A percentile compares a stretch with the other conserved stretches of the same genome.
Evolutionary conservation across 2,113 vertebrate genomes (phyloP).

Genomic region (Rhea americana): DNA sequence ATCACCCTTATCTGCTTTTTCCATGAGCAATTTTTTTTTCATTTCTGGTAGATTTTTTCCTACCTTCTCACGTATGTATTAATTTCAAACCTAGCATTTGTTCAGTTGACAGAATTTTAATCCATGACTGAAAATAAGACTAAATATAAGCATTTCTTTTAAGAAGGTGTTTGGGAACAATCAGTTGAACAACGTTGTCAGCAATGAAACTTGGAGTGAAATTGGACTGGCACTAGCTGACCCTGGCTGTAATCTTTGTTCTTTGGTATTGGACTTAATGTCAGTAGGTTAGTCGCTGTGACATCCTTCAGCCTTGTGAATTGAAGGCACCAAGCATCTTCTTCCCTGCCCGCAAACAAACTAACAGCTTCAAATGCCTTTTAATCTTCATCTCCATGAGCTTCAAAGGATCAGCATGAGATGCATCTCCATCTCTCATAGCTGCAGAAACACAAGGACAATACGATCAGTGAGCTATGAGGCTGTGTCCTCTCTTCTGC

Average conservation of each 20-base stretch:
- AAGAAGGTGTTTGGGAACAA: background rate
- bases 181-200: constrained; percentile 11
- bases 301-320: constrained; percentile 14
- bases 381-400: constrained; percentile 60
- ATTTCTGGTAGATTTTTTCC: background rate
- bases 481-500: background rate
- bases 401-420: constrained; percentile 49
- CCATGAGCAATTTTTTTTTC: background rate
- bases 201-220: background rate
- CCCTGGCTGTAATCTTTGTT: constrained; percentile 9
- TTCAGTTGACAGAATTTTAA: background rate
- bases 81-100: background rate
- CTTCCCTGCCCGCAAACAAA: constrained; percentile 44
- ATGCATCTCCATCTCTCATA: constrained; percentile 16
- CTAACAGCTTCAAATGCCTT: constrained; percentile 57
- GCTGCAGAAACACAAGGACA: constrained; percentile 23
- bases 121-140: background rate
- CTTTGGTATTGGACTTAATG: background rate
- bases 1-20: constrained; percentile 27
- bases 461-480: background rate
- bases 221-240: constrained; percentile 2
- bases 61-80: background rate
- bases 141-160: background rate
- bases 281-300: background rate
- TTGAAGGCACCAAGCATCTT: background rate